These are phyloP conservation scores for Lepidonotus clava DNA, from an alignment of 2,888 invertebrate genomes.

Conservation along the genomic window DNA sequence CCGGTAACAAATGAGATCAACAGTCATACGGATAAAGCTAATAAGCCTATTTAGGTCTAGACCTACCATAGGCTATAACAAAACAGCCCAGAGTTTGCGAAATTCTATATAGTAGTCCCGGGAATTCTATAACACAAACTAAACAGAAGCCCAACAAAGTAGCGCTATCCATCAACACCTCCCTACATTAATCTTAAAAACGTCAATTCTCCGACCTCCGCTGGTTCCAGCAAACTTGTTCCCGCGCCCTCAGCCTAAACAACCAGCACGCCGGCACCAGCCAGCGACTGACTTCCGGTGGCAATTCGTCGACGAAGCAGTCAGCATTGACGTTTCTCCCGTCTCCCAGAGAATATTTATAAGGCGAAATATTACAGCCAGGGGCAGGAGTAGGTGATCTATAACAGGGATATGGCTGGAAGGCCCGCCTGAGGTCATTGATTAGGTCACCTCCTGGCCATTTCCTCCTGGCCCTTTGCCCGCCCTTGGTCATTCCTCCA, in stretches of 20 bases:
- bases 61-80: too few relatives aligned
- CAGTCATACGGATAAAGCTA: too few relatives aligned
- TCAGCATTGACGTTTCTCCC: conserved; percentile 28
- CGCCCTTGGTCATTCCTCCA: background rate
- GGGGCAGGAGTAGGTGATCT: conserved; percentile 8
- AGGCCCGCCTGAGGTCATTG: conserved; percentile 8
- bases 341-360: conserved; percentile 45
- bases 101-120: too few relatives aligned
- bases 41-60: too few relatives aligned
- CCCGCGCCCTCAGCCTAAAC: background rate
- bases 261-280: background rate
- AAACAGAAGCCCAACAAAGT: too few relatives aligned
- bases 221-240: background rate
- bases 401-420: background rate
- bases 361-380: conserved; percentile 30
- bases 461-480: background rate
- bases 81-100: too few relatives aligned
- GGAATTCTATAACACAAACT: too few relatives aligned
- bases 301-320: background rate
- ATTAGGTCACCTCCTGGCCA: conserved; percentile 28
- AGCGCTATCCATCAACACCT: background rate
- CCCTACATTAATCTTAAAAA: background rate
- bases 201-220: conserved; percentile 8
- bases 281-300: background rate
- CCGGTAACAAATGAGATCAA: too few relatives aligned